Evolutionary conservation across 2,797 vertebrate species (phyloP).

Genomic region (Cuculus canorus): DNA sequence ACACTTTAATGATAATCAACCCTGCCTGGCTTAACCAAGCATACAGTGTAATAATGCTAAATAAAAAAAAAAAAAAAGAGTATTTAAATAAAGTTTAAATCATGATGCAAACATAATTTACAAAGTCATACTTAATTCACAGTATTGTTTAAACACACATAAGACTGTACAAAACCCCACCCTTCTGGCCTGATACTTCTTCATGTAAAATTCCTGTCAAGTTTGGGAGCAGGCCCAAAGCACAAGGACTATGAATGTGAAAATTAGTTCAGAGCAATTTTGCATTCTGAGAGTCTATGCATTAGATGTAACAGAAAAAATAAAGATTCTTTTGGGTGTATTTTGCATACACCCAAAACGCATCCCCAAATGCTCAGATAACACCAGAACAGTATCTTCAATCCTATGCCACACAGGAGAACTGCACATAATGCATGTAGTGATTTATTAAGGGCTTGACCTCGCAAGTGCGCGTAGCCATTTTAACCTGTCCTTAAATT

Average conservation of each 20-base stretch:
- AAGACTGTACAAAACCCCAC: background rate
- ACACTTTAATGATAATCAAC: conserved; percentile 82
- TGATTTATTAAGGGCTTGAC: conserved; percentile 53
- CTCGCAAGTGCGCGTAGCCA: conserved; percentile 42
- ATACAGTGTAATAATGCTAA: conserved; percentile 70
- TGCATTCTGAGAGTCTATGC: background rate
- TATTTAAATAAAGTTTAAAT: conserved; percentile 70
- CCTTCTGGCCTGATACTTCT: background rate
- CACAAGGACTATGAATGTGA: background rate
- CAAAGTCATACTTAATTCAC: conserved; percentile 25
- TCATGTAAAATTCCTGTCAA: background rate
- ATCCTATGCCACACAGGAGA: conserved; percentile 27
- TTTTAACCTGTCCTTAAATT: conserved; percentile 47
- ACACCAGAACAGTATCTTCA: background rate
- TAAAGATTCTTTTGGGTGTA: too few species aligned
- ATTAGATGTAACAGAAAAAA: background rate
- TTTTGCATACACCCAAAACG: background rate
- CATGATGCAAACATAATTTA: conserved; percentile 38
- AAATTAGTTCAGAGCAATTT: background rate
- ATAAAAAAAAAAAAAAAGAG: conserved; percentile 41
- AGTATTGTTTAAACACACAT: background rate
- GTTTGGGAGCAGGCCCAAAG: background rate
- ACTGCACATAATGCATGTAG: background rate
- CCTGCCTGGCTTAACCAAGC: conserved; percentile 72
- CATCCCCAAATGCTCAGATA: background rate